Percentiles rank a stretch among this genome's conserved stretches.
Conservation (phyloP, 2,113 vertebrate species). For the Sylvia atricapilla region DNA sequence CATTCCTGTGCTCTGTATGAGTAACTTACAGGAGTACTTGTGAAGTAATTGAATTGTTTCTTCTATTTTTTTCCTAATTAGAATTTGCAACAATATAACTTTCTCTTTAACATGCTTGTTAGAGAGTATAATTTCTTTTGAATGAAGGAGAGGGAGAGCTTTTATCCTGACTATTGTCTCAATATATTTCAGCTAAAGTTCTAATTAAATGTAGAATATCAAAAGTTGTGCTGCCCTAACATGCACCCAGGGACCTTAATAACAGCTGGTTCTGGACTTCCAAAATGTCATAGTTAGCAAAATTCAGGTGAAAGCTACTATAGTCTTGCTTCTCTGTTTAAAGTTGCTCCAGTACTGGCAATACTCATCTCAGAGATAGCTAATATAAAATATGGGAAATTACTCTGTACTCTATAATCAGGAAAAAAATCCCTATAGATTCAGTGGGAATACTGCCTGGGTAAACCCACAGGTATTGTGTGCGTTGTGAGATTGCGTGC, state of each 20-base stretch:
- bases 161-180: slow-evolving; percentile 19
- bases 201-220: slow-evolving; percentile 19
- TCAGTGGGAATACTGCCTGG: slow-evolving; percentile 56
- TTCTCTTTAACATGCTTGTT: not conserved
- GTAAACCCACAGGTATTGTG: slow-evolving; percentile 55
- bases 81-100: slow-evolving; percentile 18
- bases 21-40: not conserved
- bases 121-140: slow-evolving; percentile 7
- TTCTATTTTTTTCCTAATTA: slow-evolving; percentile 7
- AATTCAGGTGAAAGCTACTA: not conserved
- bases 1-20: not conserved
- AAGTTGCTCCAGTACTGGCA: slow-evolving; percentile 15
- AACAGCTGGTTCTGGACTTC: not conserved
- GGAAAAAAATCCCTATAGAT: not conserved
- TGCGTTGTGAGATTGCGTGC: not conserved
- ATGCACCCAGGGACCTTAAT: not conserved
- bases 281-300: slow-evolving; percentile 3
- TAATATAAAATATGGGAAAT: slow-evolving; percentile 4
- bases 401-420: slow-evolving; percentile 20
- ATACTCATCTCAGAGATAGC: not conserved
- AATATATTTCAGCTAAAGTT: slow-evolving; percentile 12
- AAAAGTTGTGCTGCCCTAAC: not conserved
- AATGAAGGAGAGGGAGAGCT: not conserved
- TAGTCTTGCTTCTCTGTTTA: not conserved
- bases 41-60: not conserved